Conservation (phyloP, 2,888 invertebrate genomes). For the Cryptus viduatorius region DNA sequence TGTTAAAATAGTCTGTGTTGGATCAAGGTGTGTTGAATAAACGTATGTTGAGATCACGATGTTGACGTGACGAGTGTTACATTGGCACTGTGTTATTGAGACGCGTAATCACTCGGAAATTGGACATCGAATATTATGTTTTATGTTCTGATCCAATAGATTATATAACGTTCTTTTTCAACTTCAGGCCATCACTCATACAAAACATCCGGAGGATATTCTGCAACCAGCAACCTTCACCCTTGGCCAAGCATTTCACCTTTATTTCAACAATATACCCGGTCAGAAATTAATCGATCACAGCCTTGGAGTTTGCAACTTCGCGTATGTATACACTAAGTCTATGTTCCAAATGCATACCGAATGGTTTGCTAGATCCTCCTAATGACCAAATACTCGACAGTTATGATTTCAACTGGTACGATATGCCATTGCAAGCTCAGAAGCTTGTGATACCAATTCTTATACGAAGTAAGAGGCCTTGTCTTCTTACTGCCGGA, state of each 20-base stretch:
- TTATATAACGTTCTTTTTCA: neutral
- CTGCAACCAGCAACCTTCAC: neutral
- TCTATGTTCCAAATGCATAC: neutral
- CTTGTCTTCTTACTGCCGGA: slow-evolving; percentile 26
- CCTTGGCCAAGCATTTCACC: neutral
- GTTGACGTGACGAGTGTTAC: too few species aligned
- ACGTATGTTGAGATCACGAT: too few species aligned
- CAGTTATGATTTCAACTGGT: slow-evolving; percentile 42
- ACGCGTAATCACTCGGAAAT: neutral
- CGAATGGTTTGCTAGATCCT: neutral
- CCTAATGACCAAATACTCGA: neutral
- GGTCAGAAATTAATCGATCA: slow-evolving; percentile 39
- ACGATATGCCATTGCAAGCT: neutral
- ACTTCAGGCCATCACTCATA: neutral
- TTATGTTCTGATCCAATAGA: neutral
- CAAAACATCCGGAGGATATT: neutral
- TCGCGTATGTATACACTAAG: slow-evolving; percentile 17
- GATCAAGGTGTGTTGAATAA: too few species aligned
- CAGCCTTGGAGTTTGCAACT: neutral
- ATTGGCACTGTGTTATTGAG: too few species aligned
- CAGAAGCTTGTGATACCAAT: slow-evolving; percentile 35
- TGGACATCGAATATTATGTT: neutral
- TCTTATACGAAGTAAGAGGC: slow-evolving; percentile 26
- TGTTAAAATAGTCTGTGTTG: too few species aligned
- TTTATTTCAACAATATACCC: slow-evolving; percentile 7